Percentiles rank a stretch among this genome's conserved stretches.
Conservation (phyloP, 2,888 invertebrate species). For the Coecobrya sp. region DNA sequence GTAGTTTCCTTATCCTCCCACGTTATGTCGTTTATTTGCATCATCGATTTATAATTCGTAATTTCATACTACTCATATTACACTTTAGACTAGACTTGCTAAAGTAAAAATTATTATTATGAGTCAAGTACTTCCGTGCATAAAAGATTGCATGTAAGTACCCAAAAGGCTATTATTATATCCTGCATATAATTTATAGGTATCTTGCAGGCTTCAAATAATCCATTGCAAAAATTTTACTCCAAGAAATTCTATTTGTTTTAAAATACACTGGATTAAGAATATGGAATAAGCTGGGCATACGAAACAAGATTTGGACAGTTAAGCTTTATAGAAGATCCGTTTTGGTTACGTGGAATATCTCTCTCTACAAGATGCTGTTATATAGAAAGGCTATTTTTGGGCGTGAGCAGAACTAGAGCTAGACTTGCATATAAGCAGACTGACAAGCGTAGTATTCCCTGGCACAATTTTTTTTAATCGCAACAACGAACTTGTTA, state of each 20-base stretch:
- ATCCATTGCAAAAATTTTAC: too few relatives aligned
- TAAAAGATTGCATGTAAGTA: too few relatives aligned
- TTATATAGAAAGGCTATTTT: constrained; percentile 50
- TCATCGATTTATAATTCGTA: neutral
- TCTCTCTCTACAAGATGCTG: neutral
- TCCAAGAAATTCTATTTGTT: too few relatives aligned
- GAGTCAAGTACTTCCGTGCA: too few relatives aligned
- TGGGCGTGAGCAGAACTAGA: constrained; percentile 70
- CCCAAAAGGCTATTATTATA: too few relatives aligned
- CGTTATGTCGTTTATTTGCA: neutral
- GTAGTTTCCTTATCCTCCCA: neutral
- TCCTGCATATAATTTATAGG: too few relatives aligned
- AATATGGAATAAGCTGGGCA: neutral
- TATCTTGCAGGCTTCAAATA: too few relatives aligned
- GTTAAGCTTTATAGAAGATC: too few relatives aligned
- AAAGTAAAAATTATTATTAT: too few relatives aligned
- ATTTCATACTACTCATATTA: neutral
- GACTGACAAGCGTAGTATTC: neutral
- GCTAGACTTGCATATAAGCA: neutral
- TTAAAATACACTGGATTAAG: too few relatives aligned
- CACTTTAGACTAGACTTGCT: too few relatives aligned
- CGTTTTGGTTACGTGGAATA: constrained; percentile 60
- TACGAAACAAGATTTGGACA: too few relatives aligned
- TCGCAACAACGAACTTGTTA: neutral
- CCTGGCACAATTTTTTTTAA: constrained; percentile 25